phyloP scores from a whole-genome alignment of 2,888 invertebrate species.

The Cheilosia vulpina region DNA sequence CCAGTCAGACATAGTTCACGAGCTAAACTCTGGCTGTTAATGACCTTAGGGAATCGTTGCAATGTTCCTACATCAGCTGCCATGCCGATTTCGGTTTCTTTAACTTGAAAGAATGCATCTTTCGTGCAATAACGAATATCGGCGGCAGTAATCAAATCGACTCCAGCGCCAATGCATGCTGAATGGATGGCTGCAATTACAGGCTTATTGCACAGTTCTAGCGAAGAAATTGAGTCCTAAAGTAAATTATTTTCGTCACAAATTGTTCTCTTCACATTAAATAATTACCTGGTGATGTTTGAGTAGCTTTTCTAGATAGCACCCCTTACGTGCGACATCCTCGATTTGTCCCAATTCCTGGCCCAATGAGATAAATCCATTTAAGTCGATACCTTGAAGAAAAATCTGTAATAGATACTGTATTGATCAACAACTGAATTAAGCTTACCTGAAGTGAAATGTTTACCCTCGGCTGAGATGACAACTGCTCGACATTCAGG shows the following conservation, averaged over 20 bases:
- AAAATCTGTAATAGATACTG: no score
- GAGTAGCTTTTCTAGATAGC: constrained; percentile 86
- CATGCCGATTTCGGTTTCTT: constrained; percentile 94
- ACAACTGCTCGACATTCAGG: constrained; percentile 94
- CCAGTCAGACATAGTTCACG: constrained; percentile 95
- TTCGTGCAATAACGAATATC: constrained; percentile 96
- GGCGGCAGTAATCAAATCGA: constrained; percentile 93
- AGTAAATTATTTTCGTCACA: neutral
- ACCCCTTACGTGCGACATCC: constrained; percentile 91
- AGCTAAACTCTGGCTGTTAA: constrained; percentile 94
- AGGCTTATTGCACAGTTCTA: constrained; percentile 96
- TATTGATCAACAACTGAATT: neutral
- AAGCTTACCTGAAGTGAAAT: constrained; percentile 93
- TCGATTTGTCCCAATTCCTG: constrained; percentile 85
- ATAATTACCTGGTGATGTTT: constrained; percentile 86
- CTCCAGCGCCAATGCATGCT: constrained; percentile 95
- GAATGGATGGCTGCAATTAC: constrained; percentile 94
- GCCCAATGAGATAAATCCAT: constrained; percentile 80
- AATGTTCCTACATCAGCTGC: constrained; percentile 98
- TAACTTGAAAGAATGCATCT: constrained; percentile 95
- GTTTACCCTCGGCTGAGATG: constrained; percentile 92
- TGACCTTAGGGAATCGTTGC: constrained; percentile 94
- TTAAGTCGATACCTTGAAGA: constrained; percentile 85
- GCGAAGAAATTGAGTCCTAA: constrained; percentile 88
- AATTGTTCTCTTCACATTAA: neutral